A percentile compares a stretch with the other conserved stretches of the same genome.
Evolutionary conservation across 1,140 invertebrate genomes (phyloP).

Genomic region (Polypedilum vanderplanki): DNA sequence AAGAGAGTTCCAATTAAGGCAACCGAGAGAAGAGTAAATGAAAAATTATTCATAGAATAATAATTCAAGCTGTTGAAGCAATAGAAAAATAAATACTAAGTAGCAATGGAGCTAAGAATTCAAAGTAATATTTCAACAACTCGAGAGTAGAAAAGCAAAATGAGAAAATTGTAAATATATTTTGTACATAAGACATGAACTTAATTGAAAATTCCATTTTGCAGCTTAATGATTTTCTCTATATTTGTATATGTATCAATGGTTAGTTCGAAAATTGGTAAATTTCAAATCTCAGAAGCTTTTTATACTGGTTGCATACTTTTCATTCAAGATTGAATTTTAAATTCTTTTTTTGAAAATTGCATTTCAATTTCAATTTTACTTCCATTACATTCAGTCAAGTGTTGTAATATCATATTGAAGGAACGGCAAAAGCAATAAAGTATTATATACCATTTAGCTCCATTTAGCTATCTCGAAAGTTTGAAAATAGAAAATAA

Average conservation of each 20-base stretch:
- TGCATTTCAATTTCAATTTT: not conserved
- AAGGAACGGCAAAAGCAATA: too few species aligned
- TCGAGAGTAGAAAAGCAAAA: too few species aligned
- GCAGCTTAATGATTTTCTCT: not conserved
- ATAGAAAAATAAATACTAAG: too few species aligned
- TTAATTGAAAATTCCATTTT: constrained; percentile 8
- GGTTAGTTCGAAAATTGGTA: not conserved
- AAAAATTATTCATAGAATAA: not conserved
- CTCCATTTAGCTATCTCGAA: too few species aligned
- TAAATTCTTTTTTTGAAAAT: not conserved
- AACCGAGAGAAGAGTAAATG: too few species aligned
- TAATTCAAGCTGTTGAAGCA: not conserved
- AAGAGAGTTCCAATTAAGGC: too few species aligned
- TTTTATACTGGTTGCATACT: not conserved
- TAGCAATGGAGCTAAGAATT: too few species aligned
- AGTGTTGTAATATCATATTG: not conserved
- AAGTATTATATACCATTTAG: too few species aligned
- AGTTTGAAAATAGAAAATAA: too few species aligned
- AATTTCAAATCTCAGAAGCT: not conserved
- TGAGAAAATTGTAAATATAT: not conserved
- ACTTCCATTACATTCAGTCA: not conserved
- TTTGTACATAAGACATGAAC: not conserved
- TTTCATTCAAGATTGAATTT: not conserved
- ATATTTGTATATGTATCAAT: not conserved
- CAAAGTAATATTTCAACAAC: too few species aligned